Conservation (phyloP, 1,140 invertebrate species). For the Drosophila rhopaloa region DNA sequence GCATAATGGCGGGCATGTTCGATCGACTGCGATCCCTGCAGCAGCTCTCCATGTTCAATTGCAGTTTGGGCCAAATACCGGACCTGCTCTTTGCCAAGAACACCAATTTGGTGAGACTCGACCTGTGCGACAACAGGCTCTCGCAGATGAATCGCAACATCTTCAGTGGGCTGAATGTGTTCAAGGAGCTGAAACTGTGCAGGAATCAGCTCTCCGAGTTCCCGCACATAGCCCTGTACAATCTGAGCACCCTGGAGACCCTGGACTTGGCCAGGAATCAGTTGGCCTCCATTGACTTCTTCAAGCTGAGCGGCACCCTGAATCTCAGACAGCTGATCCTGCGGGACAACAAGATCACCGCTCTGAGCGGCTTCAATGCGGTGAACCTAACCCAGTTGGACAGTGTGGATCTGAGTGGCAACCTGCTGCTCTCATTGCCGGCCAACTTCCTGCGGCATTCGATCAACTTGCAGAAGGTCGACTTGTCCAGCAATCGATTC, state of each 20-base stretch:
- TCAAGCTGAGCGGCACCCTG: constrained; percentile 89
- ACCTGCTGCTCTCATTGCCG: constrained; percentile 90
- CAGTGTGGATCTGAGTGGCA: constrained; percentile 90
- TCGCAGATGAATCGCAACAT: constrained; percentile 88
- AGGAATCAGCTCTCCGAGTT: constrained; percentile 90
- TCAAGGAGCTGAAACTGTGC: constrained; percentile 91
- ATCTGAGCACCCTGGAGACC: constrained; percentile 89
- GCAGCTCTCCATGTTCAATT: constrained; percentile 89
- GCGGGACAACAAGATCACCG: constrained; percentile 90
- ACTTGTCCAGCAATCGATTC: constrained; percentile 93
- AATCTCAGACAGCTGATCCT: constrained; percentile 90
- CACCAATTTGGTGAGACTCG: constrained; percentile 89
- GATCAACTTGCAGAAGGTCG: constrained; percentile 89
- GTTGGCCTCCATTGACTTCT: constrained; percentile 90
- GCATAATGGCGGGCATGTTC: constrained; percentile 85
- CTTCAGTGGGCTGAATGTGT: constrained; percentile 88
- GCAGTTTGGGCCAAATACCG: constrained; percentile 88
- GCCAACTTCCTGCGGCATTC: constrained; percentile 92
- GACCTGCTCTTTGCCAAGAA: constrained; percentile 90
- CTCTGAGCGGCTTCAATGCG: constrained; percentile 91
- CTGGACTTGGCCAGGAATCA: constrained; percentile 90
- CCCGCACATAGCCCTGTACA: constrained; percentile 91
- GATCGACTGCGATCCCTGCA: constrained; percentile 91
- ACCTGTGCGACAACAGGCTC: constrained; percentile 89
- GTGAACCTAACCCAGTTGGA: constrained; percentile 90